Conservation (phyloP, 2,113 vertebrate genomes). For the Apistogramma diplotaenia region DNA sequence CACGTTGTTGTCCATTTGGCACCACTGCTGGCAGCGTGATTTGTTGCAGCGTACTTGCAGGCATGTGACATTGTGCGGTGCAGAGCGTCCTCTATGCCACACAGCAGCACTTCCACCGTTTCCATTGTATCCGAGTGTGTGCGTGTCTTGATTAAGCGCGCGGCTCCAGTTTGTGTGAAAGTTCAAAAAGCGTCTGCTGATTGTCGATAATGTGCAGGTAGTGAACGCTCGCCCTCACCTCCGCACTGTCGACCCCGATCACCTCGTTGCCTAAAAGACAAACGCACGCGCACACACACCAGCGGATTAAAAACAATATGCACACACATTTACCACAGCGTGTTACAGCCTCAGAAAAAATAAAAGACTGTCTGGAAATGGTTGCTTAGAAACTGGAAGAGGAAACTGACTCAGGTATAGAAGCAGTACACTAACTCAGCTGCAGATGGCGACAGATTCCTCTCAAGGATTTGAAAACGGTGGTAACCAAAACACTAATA, state of each 20-base stretch:
- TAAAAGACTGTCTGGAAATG: constrained; percentile 35
- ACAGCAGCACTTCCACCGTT: background rate
- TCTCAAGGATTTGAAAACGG: background rate
- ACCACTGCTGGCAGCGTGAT: constrained; percentile 39
- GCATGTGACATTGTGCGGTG: background rate
- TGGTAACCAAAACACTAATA: background rate
- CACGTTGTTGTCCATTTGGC: constrained; percentile 33
- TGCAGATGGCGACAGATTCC: constrained; percentile 29
- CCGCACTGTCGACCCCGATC: constrained; percentile 85
- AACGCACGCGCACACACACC: background rate
- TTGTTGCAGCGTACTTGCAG: background rate
- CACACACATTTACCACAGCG: background rate
- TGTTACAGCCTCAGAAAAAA: background rate
- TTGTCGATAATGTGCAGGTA: constrained; percentile 96
- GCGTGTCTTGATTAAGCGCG: constrained; percentile 76
- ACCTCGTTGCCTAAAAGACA: constrained; percentile 82
- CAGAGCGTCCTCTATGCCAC: constrained; percentile 20
- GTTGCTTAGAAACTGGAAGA: constrained; percentile 68
- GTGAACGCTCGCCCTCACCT: constrained; percentile 87
- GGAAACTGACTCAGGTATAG: background rate
- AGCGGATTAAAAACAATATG: background rate
- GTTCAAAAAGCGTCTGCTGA: constrained; percentile 96
- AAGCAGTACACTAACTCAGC: constrained; percentile 10
- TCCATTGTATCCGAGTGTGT: background rate
- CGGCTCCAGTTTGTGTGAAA: constrained; percentile 96